Base-by-base conservation (phyloP, 2,888 invertebrate species). In the Diarsia brunnea region DNA sequence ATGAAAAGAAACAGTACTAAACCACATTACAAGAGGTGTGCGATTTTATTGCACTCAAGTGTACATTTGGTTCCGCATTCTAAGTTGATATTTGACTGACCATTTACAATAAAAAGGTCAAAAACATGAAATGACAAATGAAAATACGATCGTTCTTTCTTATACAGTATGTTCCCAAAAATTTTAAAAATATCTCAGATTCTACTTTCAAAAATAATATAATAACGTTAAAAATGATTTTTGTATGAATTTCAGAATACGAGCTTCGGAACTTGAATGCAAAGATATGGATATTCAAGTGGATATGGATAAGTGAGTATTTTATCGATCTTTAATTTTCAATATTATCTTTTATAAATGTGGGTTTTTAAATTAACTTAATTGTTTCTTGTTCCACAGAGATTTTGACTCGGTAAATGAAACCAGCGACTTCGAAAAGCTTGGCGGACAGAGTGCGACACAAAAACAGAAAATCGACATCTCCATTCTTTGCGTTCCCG, bases 361-460 rank as follows among this genome's bases (percentile, higher is more conserved):
- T 8, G 8, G 10, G 0, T 69, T 24, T 2, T 21, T 65, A 16
- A 43, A 47, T 24, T 51, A 66, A 66, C 2, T 19, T 43, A 27
- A 10, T 51, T 11, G 24, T 75, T 53, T 51, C 24, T 55, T 10
- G 10, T 67, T 78, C 80, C 76, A 21, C 95, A 98, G 98, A 91
- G 98, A 97, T 82, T 98, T 98, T 91, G 98, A 98, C 91, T 98
- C 98, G 1, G 98, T 98, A 94, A 98, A 98, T 0, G 98, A 98
- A 90, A 98, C 98, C 0, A 98, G 98, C 89, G 98, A 98, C 90
- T 98, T 98, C 94, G 98, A 98, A 94, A 98, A 98, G 91, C 97
- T 98, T 14, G 93, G 94, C 81, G 97, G 97, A 24, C 98, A 97
- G 92, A 97, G 97, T 90, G 97, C 97, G 12, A 92, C 96, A 65